Evolutionary conservation across 2,113 vertebrate genomes (phyloP), one percentile per base, ranked within the genome.

Genomic region (Platanista minor): DNA sequence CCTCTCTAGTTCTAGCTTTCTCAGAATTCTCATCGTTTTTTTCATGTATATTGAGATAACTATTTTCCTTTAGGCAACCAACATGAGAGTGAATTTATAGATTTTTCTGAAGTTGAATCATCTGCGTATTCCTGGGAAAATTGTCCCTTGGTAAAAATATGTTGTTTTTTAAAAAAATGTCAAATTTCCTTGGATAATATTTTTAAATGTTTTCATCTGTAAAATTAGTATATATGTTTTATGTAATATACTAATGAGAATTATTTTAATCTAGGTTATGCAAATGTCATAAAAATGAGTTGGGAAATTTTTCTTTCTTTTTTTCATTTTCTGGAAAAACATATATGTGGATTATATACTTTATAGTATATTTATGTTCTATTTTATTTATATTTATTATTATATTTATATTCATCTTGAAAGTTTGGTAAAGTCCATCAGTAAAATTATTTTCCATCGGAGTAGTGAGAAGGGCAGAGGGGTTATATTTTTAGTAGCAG

Each of bases 41-140:
- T 36, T 31, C 72, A 57, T 62, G 57, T 91, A 6, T 84, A 52
- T 41, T 59, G 20, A 93, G 11, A 81, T 57, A 21, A 83, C 20
- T 88, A 33, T 90, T 94, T 92, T 66, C 11, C 64, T 93, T 75
- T 91, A 69, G 8, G 62, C 31, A 29, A 18, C 7, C 36, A 69
- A 69, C 0, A 14, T 86, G 61, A 92, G 36, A 61, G 25, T 36
- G 25, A 94, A 59, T 64, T 69, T 33, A 59, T 9, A 66, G 25
- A 72, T 91, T 91, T 95, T 95, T 94, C 41, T 86, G 59, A 91
- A 57, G 23, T 33, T 84, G 62, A 92, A 67, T 43, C 46, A 87
- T 77, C 13, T 21, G 9, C 71, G 1, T 67, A 46, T 74, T 87
- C 85, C 39, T 77, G 18, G 13, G 12, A 72, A 94, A 92, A 81